Evolutionary conservation across 1,140 invertebrate species (phyloP), one percentile per base, ranked within the genome.

Genomic region (Drosophila bipectinata): DNA sequence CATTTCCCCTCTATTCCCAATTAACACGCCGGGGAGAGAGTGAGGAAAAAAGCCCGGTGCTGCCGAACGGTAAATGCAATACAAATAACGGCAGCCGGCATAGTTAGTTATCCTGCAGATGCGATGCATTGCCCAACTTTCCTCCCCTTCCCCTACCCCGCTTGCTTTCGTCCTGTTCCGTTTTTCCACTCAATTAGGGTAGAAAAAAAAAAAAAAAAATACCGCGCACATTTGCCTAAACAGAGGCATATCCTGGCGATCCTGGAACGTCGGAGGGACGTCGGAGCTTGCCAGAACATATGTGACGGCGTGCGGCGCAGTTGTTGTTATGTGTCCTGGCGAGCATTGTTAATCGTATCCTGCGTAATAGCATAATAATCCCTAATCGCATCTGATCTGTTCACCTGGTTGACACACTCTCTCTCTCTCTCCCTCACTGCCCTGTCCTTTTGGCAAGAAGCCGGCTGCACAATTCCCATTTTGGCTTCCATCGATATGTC

Each of bases 321-420:
- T 83, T 83, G 83, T 73, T 87, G 63, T 21, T 21, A 21, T 21
- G 21, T 21, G 21, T 79, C 64, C 74, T 78, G 73, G 54, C 56
- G 57, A 63, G 67, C 76, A 88, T 87, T 88, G 83, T 88, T 88
- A 88, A 88, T 88, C 83, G 84, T 77, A 88, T 88, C 83, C 83
- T 88, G 83, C 83, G 83, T 88, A 88, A 88, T 88, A 88, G 83
- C 83, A 88, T 88, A 88, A 88, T 88, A 88, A 88, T 88, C 83
- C 83, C 83, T 88, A 88, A 88, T 88, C 83, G 83, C 83, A 89
- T 89, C 83, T 82, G 83, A 88, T 88, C 84, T 74, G 83, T 88
- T 89, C 84, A 88, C 79, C 83, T 87, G 83, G 83, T 83, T 85
- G 61, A 51, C 63, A 71, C 79, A 67, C 62, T 41, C 71, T 12